Percentiles rank a stretch among this genome's conserved stretches.
phyloP scores from a whole-genome alignment of 2,113 vertebrate genomes.

The Platysternon megacephalum region DNA sequence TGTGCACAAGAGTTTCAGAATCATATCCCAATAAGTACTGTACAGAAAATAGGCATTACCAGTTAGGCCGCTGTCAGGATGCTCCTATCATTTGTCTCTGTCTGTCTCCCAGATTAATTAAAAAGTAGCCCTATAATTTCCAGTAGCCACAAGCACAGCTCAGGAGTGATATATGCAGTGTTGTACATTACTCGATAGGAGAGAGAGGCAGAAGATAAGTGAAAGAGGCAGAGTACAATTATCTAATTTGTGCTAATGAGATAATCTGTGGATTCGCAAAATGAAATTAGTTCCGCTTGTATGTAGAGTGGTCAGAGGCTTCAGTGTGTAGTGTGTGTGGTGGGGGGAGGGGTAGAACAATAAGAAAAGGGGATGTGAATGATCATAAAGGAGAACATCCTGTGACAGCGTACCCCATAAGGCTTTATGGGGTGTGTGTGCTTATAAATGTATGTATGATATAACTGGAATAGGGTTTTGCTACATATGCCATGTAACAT shows the following conservation, averaged over 20 bases:
- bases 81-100: neutral
- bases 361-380: neutral
- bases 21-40: neutral
- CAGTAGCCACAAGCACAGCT: neutral
- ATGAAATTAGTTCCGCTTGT: neutral
- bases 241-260: neutral
- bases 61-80: too few species aligned
- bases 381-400: neutral
- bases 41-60: neutral
- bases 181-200: neutral
- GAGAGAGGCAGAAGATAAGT: neutral
- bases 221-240: neutral
- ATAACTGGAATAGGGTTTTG: too few species aligned
- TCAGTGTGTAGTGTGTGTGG: neutral
- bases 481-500: too few species aligned
- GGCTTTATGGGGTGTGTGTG: too few species aligned
- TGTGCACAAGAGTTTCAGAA: neutral
- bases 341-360: rapidly evolving
- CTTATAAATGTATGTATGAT: too few species aligned
- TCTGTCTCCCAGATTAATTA: neutral
- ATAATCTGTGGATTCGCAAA: neutral
- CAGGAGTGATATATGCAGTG: neutral
- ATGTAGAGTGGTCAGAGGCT: neutral
- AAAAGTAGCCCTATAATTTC: neutral
- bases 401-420: too few species aligned